These are phyloP conservation scores for Drosophila mettleri DNA, from an alignment of 2,888 invertebrate species.

Conservation along the genomic window DNA sequence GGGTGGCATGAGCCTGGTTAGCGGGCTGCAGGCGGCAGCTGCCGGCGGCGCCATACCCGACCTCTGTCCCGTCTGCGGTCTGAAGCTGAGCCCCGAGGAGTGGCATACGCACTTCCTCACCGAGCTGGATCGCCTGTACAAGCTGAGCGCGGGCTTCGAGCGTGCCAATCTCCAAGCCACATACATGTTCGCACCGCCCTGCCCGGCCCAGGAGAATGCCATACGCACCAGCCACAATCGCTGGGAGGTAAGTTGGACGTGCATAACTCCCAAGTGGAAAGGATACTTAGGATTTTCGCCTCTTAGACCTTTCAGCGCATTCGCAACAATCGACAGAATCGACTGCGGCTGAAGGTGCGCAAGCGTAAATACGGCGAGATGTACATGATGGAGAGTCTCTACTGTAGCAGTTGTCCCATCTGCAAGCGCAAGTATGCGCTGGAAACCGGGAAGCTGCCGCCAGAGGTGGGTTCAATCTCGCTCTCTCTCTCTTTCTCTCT, in stretches of 20 bases:
- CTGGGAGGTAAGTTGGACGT: slow-evolving; percentile 87
- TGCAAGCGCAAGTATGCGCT: slow-evolving; percentile 86
- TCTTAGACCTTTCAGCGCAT: slow-evolving; percentile 88
- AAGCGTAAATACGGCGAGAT: slow-evolving; percentile 88
- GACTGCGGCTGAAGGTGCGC: slow-evolving; percentile 88
- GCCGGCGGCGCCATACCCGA: slow-evolving; percentile 82
- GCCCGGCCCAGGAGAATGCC: slow-evolving; percentile 84
- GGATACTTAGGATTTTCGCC: too few relatives aligned
- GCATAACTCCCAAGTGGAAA: not conserved
- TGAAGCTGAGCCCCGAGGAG: slow-evolving; percentile 88
- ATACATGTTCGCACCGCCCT: slow-evolving; percentile 84
- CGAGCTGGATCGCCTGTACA: slow-evolving; percentile 89
- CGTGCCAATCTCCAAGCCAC: slow-evolving; percentile 84
- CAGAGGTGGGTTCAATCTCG: slow-evolving; percentile 86
- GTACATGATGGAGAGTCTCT: slow-evolving; percentile 85
- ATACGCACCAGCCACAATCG: slow-evolving; percentile 86
- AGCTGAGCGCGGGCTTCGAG: slow-evolving; percentile 86
- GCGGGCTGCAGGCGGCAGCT: slow-evolving; percentile 66
- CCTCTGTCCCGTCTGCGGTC: slow-evolving; percentile 89
- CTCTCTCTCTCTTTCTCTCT: not conserved
- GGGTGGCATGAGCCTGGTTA: slow-evolving; percentile 70
- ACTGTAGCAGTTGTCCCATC: slow-evolving; percentile 87
- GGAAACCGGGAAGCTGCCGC: slow-evolving; percentile 87
- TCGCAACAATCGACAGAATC: slow-evolving; percentile 89
- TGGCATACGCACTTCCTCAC: slow-evolving; percentile 89